phyloP scores from a whole-genome alignment of 2,888 invertebrate species.

The Mactromeris polynyma region DNA sequence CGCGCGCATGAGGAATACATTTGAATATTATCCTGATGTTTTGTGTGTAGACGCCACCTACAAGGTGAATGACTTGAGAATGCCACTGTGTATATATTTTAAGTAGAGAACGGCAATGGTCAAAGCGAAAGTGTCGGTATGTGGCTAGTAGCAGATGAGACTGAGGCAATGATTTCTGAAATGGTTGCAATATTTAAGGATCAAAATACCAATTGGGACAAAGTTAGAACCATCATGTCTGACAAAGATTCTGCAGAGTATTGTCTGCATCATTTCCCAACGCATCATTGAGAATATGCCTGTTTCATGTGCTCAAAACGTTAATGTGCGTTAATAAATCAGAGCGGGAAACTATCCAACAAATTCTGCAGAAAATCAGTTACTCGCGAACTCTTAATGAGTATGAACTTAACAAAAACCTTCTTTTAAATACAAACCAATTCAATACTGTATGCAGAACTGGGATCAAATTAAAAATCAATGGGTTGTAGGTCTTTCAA shows the following conservation, averaged over 20 bases:
- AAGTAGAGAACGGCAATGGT: slow-evolving; percentile 45
- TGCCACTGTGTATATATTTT: slow-evolving; percentile 32
- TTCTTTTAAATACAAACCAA: no score
- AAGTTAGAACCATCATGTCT: slow-evolving; percentile 32
- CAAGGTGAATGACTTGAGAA: slow-evolving; percentile 44
- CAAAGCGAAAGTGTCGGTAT: slow-evolving; percentile 33
- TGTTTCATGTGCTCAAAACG: neutral
- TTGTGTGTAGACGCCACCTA: slow-evolving; percentile 43
- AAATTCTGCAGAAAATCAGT: no score
- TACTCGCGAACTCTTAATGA: no score
- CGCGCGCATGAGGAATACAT: slow-evolving; percentile 13
- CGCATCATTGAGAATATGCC: slow-evolving; percentile 7
- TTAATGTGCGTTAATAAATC: neutral
- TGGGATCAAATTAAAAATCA: neutral
- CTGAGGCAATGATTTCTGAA: slow-evolving; percentile 29
- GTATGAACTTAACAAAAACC: no score
- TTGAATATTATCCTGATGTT: slow-evolving; percentile 33
- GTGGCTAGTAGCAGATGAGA: slow-evolving; percentile 43
- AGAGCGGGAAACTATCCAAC: neutral
- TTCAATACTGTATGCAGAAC: no score
- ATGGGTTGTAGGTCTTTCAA: neutral
- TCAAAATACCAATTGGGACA: slow-evolving; percentile 39
- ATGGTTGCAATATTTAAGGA: slow-evolving; percentile 43
- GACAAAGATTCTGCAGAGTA: slow-evolving; percentile 52
- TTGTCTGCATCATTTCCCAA: slow-evolving; percentile 26